Base-by-base conservation (phyloP, 2,113 vertebrate genomes). In the Chamaetylas fuelleborni region DNA sequence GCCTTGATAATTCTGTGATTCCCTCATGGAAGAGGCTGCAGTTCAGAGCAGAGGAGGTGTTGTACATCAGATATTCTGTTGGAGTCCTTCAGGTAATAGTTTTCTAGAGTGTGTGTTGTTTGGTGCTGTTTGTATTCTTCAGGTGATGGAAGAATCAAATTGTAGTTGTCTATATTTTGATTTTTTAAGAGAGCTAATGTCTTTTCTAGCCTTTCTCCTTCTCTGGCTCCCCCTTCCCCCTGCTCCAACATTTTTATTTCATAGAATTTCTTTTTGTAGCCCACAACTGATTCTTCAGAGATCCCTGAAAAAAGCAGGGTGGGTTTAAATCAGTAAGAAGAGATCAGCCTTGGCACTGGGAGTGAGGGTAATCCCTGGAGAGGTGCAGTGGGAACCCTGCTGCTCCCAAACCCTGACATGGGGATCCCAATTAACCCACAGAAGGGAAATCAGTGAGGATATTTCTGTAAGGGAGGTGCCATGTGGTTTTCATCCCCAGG, bases 381-480 rank as follows among this genome's bases (percentile, higher is more conserved):
- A 43, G 38, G 40, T 40, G 31, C 3, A 16, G 24, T 60, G 58
- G 45, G 89, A 82, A 2, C 40, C 33, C 4, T 2, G 1, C 65
- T 76, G 67, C 45, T 82, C 74, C 62, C 3, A 2, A 69, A 15
- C 58, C 56, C 31, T 74, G 26, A 7, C 0, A 0, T 4, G 26
- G 33, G 56, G 11, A 24, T 86, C 33, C 47, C 40, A 36, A 8
- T 64, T 43, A 53, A 19, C 29, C 58, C 58, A 24, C 33, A 11
- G 34, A 36, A 36, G 61, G 45, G 40, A 64, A 43, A 43, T 45
- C 42, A 18, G 1, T 24, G 25, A 53, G 29, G 17, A 1, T 73
- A 3, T 16, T 42, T 9, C 76, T 36, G 1, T 28, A 9, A 62
- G 26, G 56, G 53, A 76, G 40, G 8, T 40, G 51, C 5, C 2